Base-by-base conservation (phyloP, 2,113 vertebrate genomes). In the Neomonachus schauinslandi region DNA sequence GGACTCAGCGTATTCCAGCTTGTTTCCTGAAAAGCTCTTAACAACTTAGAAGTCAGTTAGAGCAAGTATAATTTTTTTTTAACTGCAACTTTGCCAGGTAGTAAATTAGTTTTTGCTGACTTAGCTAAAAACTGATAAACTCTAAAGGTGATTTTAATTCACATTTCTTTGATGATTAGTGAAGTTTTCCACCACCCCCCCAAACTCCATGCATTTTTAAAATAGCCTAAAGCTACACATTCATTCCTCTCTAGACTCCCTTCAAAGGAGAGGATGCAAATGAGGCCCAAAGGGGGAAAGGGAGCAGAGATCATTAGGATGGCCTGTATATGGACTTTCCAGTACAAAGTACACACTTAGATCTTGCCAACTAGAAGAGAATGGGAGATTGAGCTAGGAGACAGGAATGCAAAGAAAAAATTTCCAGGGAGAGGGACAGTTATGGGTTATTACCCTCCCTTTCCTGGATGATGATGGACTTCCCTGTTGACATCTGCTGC, bases 221-320 rank as follows among this genome's bases (percentile, higher is more conserved):
- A 77, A 49, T 31, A 84, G 93, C 69, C 76, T 63, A 9, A 13
- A 61, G 69, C 63, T 53, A 69, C 14, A 90, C 31, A 63, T 92
- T 92, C 74, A 69, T 65, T 77, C 69, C 76, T 77, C 74, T 87
- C 76, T 46, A 82, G 46, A 79, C 18, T 88, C 59, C 31, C 85
- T 96, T 96, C 59, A 95, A 97, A 98, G 67, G 31, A 67, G 92
- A 95, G 4, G 36, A 22, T 46, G 9, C 9, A 55, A 49, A 46
- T 24, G 14, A 53, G 26, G 18, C 36, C 69, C 3, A 0, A 63
- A n/a, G 39, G 21, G 22, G 10, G 14, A n/a, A 83, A n/a, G 49
- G 51, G 72, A 59, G 7, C 2, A 1, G 5, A 24, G 77, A 83
- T 55, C 26, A 46, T 33, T 12, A 67, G 28, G 7, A 39, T 26